A percentile compares a stretch with the other conserved stretches of the same genome.
Conservation (phyloP, 2,113 vertebrate species). For the Cichladusa arquata region DNA sequence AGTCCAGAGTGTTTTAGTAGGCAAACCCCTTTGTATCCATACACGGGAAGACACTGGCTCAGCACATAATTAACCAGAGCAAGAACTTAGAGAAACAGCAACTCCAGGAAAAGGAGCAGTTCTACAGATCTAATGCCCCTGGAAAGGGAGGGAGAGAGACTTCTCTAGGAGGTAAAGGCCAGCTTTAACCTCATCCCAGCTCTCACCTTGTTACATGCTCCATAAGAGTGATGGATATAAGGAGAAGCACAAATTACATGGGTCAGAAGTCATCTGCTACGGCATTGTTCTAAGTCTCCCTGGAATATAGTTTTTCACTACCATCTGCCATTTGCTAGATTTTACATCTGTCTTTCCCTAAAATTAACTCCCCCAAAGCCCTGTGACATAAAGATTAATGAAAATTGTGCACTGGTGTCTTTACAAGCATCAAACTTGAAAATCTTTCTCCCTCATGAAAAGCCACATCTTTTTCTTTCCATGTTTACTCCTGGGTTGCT, state of each 20-base stretch:
- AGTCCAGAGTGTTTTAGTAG: not conserved
- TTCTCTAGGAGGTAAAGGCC: not conserved
- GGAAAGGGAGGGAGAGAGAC: not conserved
- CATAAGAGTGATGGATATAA: not conserved
- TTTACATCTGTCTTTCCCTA: slow-evolving; percentile 49
- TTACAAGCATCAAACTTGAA: not conserved
- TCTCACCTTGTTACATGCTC: not conserved
- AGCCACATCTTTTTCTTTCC: not conserved
- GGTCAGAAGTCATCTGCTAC: slow-evolving; percentile 10
- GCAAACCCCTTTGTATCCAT: not conserved
- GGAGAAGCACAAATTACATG: not conserved
- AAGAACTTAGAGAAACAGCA: not conserved
- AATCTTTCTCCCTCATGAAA: not conserved
- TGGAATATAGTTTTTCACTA: slow-evolving; percentile 41
- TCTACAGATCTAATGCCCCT: not conserved
- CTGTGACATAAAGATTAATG: not conserved
- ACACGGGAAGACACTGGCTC: rapidly evolving
- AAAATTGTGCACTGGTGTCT: not conserved
- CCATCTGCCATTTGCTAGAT: slow-evolving; percentile 64
- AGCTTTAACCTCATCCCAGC: not conserved
- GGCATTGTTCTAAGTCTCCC: slow-evolving; percentile 22
- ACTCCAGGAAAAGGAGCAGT: not conserved
- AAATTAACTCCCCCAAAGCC: not conserved
- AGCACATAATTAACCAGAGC: not conserved
- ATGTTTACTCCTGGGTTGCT: not conserved